Percentiles rank a stretch among this genome's conserved stretches.
phyloP scores from a whole-genome alignment of 1,140 invertebrate species.

The Thaumetopoea pityocampa region DNA sequence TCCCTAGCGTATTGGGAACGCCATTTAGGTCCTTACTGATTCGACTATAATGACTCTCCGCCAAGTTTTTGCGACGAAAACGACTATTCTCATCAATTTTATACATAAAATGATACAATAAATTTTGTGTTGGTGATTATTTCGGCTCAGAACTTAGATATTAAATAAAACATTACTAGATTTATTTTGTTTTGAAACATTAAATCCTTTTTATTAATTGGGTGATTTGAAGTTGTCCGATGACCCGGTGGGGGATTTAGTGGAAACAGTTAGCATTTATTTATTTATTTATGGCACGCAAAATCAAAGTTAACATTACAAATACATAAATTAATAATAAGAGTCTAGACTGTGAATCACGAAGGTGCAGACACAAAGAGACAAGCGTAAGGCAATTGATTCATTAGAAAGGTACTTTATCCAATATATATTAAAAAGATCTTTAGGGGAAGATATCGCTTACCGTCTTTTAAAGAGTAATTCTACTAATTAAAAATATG shows the following conservation, averaged over 20 bases:
- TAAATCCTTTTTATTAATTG: conserved; percentile 23
- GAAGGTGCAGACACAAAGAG: too few relatives aligned
- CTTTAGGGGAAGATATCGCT: too few relatives aligned
- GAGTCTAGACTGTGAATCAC: too few relatives aligned
- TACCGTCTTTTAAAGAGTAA: too few relatives aligned
- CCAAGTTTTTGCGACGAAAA: conserved; percentile 40
- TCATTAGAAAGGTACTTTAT: too few relatives aligned
- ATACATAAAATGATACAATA: conserved; percentile 49
- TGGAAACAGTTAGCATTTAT: neutral
- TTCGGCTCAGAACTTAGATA: conserved; percentile 42
- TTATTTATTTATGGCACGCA: neutral
- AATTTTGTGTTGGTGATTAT: conserved; percentile 50
- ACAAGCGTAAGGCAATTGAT: too few relatives aligned
- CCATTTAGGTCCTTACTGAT: conserved; percentile 51
- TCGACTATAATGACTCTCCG: conserved; percentile 48
- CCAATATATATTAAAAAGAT: too few relatives aligned
- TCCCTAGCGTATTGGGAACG: conserved; percentile 35
- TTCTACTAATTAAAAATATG: too few relatives aligned
- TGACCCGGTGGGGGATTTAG: too few relatives aligned
- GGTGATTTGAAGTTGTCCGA: conserved; percentile 12
- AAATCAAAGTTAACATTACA: too few relatives aligned
- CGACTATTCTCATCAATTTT: conserved; percentile 53
- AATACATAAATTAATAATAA: too few relatives aligned
- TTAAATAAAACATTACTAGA: conserved; percentile 39
- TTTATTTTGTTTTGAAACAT: conserved; percentile 37